phyloP scores from a whole-genome alignment of 2,888 invertebrate genomes.

The Gymnoscelis rufifasciata region DNA sequence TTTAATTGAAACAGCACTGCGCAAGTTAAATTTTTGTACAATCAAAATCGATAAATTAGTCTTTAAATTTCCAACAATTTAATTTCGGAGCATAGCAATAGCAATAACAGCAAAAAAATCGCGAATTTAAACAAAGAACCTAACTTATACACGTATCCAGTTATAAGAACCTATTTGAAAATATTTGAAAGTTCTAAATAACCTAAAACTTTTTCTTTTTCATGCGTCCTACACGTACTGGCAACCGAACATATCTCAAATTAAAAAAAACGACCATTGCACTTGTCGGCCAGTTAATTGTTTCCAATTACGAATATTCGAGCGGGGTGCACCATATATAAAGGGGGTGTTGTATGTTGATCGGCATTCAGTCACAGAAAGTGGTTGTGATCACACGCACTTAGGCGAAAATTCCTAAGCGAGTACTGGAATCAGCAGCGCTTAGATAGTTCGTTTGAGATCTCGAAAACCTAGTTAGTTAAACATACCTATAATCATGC shows the following conservation, averaged over 20 bases:
- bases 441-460: constrained; percentile 78
- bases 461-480: constrained; percentile 54
- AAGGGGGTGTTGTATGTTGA: constrained; percentile 53
- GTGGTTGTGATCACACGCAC: constrained; percentile 64
- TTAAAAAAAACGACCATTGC: constrained; percentile 69
- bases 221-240: constrained; percentile 32
- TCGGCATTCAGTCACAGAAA: constrained; percentile 66
- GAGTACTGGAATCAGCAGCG: constrained; percentile 77
- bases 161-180: background rate
- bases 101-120: too few relatives aligned
- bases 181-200: too few relatives aligned
- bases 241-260: constrained; percentile 59
- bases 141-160: too few relatives aligned
- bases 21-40: too few relatives aligned
- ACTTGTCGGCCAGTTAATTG: constrained; percentile 71
- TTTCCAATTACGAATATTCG: constrained; percentile 68
- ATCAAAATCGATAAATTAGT: too few relatives aligned
- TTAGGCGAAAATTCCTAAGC: constrained; percentile 77
- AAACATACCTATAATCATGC: constrained; percentile 67
- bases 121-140: too few relatives aligned
- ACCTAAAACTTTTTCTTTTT: too few relatives aligned
- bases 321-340: constrained; percentile 74
- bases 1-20: too few relatives aligned
- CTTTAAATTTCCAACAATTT: too few relatives aligned
- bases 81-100: too few relatives aligned